Conservation (phyloP, 92 coral and sea anemone species). For the Pocillopora grandis region DNA sequence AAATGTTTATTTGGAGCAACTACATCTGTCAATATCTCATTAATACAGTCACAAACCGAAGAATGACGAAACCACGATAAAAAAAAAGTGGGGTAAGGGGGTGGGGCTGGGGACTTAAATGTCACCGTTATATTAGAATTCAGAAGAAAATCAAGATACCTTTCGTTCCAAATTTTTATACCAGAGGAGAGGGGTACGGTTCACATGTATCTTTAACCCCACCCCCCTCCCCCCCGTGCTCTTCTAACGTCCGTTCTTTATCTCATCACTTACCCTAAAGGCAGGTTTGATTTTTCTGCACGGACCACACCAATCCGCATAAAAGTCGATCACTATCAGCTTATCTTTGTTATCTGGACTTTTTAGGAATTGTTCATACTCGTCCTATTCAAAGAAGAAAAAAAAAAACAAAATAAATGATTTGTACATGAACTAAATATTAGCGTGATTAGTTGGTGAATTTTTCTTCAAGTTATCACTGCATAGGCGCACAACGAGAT, state of each 20-base stretch:
- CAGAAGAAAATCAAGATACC: no score
- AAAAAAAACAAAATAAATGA: background rate
- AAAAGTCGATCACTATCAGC: constrained; percentile 69
- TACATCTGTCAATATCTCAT: no score
- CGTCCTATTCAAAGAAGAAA: constrained; percentile 27
- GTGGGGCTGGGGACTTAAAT: no score
- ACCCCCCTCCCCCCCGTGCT: background rate
- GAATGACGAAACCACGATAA: no score
- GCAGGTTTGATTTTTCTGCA: constrained; percentile 68
- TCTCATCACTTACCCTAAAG: constrained; percentile 49
- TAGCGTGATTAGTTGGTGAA: background rate
- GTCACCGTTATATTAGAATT: no score
- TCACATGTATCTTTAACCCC: background rate
- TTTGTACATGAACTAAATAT: background rate
- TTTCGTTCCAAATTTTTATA: no score
- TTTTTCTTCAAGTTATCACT: no score
- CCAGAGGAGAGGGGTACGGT: no score
- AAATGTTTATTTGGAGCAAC: no score
- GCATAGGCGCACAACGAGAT: no score
- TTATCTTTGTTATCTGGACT: constrained; percentile 31
- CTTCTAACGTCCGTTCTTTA: background rate
- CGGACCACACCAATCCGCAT: constrained; percentile 86
- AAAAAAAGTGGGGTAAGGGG: no score
- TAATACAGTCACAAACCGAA: no score
- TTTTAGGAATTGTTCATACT: constrained; percentile 37